A percentile compares a stretch with the other conserved stretches of the same genome.
Conservation (phyloP, 2,888 invertebrate species). For the Caenorhabditis panamensis region DNA sequence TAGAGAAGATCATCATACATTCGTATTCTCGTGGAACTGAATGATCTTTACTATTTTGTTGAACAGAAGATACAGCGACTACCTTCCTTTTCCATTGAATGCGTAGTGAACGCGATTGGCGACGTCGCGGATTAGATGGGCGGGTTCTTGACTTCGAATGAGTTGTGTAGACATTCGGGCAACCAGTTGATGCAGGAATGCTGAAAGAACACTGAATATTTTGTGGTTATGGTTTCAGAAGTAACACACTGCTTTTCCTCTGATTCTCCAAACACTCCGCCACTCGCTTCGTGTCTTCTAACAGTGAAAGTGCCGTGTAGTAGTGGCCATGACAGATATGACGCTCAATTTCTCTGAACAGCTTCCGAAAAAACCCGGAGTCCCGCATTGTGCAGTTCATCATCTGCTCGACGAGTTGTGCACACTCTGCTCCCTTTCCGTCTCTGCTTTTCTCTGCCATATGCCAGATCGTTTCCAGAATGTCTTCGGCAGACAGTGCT, state of each 20-base stretch:
- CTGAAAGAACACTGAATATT: slow-evolving; percentile 42
- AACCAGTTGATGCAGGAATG: slow-evolving; percentile 61
- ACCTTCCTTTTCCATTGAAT: slow-evolving; percentile 54
- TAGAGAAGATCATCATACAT: slow-evolving; percentile 71
- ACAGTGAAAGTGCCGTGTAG: slow-evolving; percentile 68
- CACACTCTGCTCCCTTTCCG: slow-evolving; percentile 61
- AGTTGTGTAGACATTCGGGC: slow-evolving; percentile 63
- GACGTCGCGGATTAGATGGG: slow-evolving; percentile 64
- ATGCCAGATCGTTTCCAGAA: slow-evolving; percentile 71
- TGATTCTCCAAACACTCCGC: slow-evolving; percentile 67
- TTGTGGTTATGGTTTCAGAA: too few species aligned
- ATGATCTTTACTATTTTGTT: neutral
- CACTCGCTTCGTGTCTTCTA: slow-evolving; percentile 66
- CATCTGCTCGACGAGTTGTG: slow-evolving; percentile 69
- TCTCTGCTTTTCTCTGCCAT: slow-evolving; percentile 67
- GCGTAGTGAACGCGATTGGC: slow-evolving; percentile 66
- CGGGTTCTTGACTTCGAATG: slow-evolving; percentile 58
- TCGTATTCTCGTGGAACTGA: slow-evolving; percentile 34
- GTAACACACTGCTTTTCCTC: slow-evolving; percentile 43
- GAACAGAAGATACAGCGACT: neutral
- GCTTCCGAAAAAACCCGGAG: slow-evolving; percentile 67
- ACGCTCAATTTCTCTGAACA: slow-evolving; percentile 70
- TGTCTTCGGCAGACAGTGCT: slow-evolving; percentile 49
- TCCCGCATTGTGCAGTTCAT: slow-evolving; percentile 63
- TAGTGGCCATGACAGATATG: slow-evolving; percentile 72